Evolutionary conservation across 2,113 vertebrate species (phyloP).

Genomic region (Ornithorhynchus anatinus): DNA sequence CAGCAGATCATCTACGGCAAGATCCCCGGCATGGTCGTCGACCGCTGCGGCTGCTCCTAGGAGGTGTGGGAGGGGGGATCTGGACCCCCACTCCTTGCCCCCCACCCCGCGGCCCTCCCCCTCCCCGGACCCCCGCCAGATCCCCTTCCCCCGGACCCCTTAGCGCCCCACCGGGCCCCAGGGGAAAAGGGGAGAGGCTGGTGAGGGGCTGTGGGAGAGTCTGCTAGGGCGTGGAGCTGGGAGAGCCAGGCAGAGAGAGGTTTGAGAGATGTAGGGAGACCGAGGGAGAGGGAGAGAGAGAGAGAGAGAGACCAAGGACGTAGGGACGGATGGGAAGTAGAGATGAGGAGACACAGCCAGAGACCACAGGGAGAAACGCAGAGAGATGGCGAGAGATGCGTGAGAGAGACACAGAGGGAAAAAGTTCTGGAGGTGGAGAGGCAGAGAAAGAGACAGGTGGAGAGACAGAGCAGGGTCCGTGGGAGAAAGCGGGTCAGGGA

Average conservation of each 20-base stretch:
- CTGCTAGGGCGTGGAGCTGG: neutral
- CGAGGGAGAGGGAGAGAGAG: no score
- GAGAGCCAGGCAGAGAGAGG: no score
- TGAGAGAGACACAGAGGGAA: conserved; percentile 36
- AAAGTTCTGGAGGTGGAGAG: no score
- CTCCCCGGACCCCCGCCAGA: conserved; percentile 6
- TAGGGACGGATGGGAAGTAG: no score
- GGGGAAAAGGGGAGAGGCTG: conserved; percentile 47
- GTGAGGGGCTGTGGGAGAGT: neutral
- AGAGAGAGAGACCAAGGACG: no score
- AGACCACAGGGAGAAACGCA: conserved; percentile 36
- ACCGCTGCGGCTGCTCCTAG: conserved; percentile 96
- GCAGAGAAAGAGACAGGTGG: conserved; percentile 14
- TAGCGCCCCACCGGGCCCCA: conserved; percentile 46
- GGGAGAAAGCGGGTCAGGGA: conserved; percentile 44
- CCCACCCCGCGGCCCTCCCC: neutral
- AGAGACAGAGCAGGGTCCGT: no score
- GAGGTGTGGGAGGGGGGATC: conserved; percentile 50
- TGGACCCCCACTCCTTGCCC: conserved; percentile 29
- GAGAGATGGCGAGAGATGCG: conserved; percentile 31
- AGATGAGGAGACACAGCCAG: conserved; percentile 34
- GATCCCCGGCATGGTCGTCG: conserved; percentile 98
- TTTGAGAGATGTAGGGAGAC: no score
- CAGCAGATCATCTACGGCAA: conserved; percentile 99
- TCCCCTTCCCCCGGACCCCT: conserved; percentile 48